A percentile compares a stretch with the other conserved stretches of the same genome.
These are phyloP conservation scores for Pocillopora damicornis DNA, from an alignment of 64 coral and sea anemone genomes.

Conservation along the genomic window DNA sequence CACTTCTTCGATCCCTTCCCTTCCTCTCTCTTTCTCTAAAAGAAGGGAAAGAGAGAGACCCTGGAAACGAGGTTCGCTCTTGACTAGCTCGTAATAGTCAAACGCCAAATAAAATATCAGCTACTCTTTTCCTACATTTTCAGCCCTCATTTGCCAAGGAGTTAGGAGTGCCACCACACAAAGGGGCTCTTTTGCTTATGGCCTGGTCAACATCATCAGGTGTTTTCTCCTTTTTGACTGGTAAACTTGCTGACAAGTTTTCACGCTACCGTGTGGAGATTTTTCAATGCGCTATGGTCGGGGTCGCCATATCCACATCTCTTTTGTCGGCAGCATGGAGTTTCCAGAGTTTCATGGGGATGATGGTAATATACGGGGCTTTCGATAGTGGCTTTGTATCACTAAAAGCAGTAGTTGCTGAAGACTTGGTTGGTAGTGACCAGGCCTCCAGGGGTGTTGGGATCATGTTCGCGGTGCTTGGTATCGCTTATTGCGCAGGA, in stretches of 20 bases:
- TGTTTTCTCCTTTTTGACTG: background rate
- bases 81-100: too few species aligned
- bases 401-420: background rate
- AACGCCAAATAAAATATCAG: background rate
- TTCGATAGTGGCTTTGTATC: constrained; percentile 9
- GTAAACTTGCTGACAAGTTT: constrained; percentile 8
- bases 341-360: background rate
- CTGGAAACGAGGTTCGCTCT: too few species aligned
- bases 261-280: background rate
- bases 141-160: constrained; percentile 7
- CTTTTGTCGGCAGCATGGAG: background rate
- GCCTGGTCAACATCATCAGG: constrained; percentile 6
- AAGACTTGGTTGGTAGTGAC: background rate
- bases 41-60: too few species aligned
- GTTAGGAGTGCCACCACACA: background rate
- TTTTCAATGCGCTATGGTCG: background rate
- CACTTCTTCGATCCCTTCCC: too few species aligned
- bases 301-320: background rate
- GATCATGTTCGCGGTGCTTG: background rate
- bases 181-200: background rate
- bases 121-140: background rate
- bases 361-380: background rate
- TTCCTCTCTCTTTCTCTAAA: too few species aligned
- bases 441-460: background rate
- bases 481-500: background rate